A percentile compares a stretch with the other conserved stretches of the same genome.
phyloP scores from a whole-genome alignment of 2,888 invertebrate species.

The Lysandra bellargus region DNA sequence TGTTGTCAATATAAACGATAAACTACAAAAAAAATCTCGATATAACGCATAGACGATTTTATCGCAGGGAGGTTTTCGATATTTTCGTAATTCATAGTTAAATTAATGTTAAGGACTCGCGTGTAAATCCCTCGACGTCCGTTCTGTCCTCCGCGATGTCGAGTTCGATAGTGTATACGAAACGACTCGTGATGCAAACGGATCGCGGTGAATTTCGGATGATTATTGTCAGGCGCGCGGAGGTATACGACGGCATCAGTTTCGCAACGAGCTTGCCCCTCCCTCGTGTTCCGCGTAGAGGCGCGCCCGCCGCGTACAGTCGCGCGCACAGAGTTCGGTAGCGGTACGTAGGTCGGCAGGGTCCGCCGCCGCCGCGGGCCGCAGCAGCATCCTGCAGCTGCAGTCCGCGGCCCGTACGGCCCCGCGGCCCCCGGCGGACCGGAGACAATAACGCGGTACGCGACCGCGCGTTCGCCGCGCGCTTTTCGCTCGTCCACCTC shows the following conservation, averaged over 20 bases:
- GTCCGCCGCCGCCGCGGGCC: slow-evolving; percentile 40
- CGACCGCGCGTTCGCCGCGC: slow-evolving; percentile 56
- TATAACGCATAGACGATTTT: slow-evolving; percentile 75
- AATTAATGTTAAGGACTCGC: slow-evolving; percentile 67
- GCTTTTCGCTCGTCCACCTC: slow-evolving; percentile 75
- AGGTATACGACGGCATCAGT: slow-evolving; percentile 42
- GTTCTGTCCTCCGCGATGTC: slow-evolving; percentile 56
- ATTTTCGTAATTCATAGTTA: slow-evolving; percentile 77
- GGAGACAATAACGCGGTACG: slow-evolving; percentile 63
- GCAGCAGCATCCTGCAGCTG: slow-evolving; percentile 35
- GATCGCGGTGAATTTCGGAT: slow-evolving; percentile 32
- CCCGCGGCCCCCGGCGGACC: slow-evolving; percentile 42
- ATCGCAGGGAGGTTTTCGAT: slow-evolving; percentile 77
- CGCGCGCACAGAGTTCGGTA: slow-evolving; percentile 46
- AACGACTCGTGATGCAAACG: slow-evolving; percentile 28
- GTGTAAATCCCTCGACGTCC: slow-evolving; percentile 46
- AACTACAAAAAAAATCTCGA: slow-evolving; percentile 75
- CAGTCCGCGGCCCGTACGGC: slow-evolving; percentile 34
- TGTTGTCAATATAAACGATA: slow-evolving; percentile 77
- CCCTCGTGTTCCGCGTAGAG: slow-evolving; percentile 47
- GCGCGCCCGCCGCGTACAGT: slow-evolving; percentile 1
- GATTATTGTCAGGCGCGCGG: slow-evolving; percentile 35
- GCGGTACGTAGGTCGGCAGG: slow-evolving; percentile 42
- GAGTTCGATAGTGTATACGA: slow-evolving; percentile 35
- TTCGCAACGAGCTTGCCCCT: slow-evolving; percentile 50